Evolutionary conservation across 2,797 vertebrate genomes (phyloP).

Genomic region (Enteromius paludinosus): DNA sequence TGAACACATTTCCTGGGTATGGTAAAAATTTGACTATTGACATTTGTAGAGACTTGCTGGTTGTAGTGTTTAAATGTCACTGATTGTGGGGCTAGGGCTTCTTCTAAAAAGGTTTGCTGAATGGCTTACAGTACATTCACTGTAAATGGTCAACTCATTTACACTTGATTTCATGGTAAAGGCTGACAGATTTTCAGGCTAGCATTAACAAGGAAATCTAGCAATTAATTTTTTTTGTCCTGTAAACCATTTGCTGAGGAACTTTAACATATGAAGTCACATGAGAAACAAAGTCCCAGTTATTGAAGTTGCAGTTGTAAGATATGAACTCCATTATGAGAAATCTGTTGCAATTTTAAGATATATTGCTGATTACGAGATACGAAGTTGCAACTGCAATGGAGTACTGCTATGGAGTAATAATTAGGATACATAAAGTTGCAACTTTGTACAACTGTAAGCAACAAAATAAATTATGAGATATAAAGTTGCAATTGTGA

Average conservation of each 20-base stretch:
- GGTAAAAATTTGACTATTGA: conserved; percentile 24
- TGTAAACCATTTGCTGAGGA: neutral
- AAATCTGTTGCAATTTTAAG: neutral
- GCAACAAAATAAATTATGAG: neutral
- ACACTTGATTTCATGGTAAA: neutral
- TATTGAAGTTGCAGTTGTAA: neutral
- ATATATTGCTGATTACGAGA: neutral
- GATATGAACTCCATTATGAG: neutral
- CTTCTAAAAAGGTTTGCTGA: neutral
- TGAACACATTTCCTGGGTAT: neutral
- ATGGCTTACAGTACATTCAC: neutral
- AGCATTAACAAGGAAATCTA: neutral
- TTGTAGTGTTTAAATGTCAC: conserved; percentile 34
- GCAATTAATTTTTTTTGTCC: neutral
- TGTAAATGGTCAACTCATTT: conserved; percentile 26
- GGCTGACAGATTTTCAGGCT: neutral
- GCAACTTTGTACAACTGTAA: too few species aligned
- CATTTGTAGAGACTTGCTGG: conserved; percentile 3
- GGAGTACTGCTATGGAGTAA: neutral
- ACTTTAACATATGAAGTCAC: neutral
- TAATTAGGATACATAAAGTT: neutral
- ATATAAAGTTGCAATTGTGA: neutral
- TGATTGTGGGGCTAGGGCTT: neutral
- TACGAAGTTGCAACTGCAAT: neutral
- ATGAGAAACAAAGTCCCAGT: neutral